Evolutionary conservation across 2,888 invertebrate species (phyloP), one percentile per base, ranked within the genome.

Genomic region (Leptarthrus brevirostris): DNA sequence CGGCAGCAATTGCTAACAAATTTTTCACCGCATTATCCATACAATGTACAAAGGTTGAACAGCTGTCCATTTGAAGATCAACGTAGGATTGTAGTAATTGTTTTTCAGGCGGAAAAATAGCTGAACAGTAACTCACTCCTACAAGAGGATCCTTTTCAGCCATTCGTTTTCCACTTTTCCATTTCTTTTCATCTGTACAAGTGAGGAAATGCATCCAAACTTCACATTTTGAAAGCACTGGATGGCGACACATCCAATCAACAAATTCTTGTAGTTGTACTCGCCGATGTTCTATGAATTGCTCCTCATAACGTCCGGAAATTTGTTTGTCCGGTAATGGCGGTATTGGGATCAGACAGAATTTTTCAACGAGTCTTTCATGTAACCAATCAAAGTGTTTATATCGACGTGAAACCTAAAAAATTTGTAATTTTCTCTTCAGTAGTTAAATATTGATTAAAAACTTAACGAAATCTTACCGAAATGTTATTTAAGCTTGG

Each of bases 371-470:
- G 77, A 99, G 86, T 79, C 97, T 89, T 82, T 95, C 95, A 85
- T 98, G 97, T 71, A 99, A 86, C 99, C 99, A 99, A 87, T 99
- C 98, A 86, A 99, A 99, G 85, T 98, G 98, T 85, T 99, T 99
- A 86, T 98, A 98, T 79, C 98, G 89, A 77, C 98, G 89, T 40
- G 94, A 94, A 18, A 85, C 85, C 83, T 85, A 77, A 12, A 36
- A 52, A 20, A 52, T 18, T 5, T 1, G 1, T 22, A 16, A 5
- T n/a, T n/a, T n/a, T n/a, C n/a, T 20, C 18, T 52, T 52, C 18
- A 52, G 4, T 52, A 14, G 18, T 10, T 20, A 2, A 44, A 20
- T 8, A 18, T 2, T 22, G 3, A 44, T 12, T 6, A 12, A 72
- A 53, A 75, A 82, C n/a, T n/a, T n/a, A n/a, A n/a, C n/a, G n/a